These are phyloP conservation scores for Gambusia affinis DNA, from an alignment of 2,113 vertebrate species.

Conservation along the genomic window DNA sequence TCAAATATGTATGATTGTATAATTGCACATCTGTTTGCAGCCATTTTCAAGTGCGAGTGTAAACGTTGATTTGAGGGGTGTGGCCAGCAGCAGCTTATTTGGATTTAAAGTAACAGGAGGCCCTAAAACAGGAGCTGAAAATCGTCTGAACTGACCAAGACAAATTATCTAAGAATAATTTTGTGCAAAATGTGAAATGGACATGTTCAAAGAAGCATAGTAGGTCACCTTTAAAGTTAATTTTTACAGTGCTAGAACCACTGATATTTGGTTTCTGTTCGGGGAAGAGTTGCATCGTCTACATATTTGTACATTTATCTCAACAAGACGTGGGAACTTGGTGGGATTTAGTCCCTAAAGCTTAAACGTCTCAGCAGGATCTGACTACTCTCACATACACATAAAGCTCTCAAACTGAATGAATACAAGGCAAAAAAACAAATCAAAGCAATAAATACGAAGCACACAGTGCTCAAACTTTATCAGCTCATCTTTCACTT, in stretches of 20 bases:
- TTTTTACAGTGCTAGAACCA: conserved; percentile 1
- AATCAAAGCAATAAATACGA: conserved; percentile 71
- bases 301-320: neutral
- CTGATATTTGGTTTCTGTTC: neutral
- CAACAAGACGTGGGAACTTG: neutral
- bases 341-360: conserved; percentile 56
- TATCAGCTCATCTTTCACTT: conserved; percentile 25
- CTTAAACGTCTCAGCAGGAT: conserved; percentile 68
- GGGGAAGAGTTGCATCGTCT: neutral
- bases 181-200: no score
- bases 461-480: conserved; percentile 76
- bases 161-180: no score
- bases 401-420: conserved; percentile 31
- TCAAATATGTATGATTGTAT: no score
- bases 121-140: no score
- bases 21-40: no score
- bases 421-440: conserved; percentile 31
- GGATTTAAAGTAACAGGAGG: no score
- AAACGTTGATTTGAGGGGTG: no score
- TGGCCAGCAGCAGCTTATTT: no score
- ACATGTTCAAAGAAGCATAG: no score
- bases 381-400: conserved; percentile 45
- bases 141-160: no score
- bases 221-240: neutral
- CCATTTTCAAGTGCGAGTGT: no score